Conservation (phyloP, 2,888 invertebrate genomes). For the Hemistola chrysoprasaria region DNA sequence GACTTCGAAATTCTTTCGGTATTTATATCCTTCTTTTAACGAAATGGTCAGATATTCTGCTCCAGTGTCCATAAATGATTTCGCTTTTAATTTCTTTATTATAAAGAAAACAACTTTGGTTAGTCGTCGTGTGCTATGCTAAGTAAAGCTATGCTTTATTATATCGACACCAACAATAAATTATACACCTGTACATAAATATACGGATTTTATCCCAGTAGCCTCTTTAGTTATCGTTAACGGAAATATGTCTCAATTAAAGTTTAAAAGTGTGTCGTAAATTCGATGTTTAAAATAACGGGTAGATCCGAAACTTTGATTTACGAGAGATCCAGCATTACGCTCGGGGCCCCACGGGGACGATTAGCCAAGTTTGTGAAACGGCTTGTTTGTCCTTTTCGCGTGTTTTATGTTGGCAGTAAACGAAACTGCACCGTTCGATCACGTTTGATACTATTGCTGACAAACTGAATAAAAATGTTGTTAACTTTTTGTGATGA, state of each 20-base stretch:
- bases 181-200: too few relatives aligned
- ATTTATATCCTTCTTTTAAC: too few relatives aligned
- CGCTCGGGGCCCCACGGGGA: constrained; percentile 25
- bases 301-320: constrained; percentile 30
- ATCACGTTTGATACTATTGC: constrained; percentile 13
- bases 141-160: too few relatives aligned
- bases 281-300: constrained; percentile 29
- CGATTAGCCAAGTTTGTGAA: constrained; percentile 42
- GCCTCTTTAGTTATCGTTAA: constrained; percentile 13
- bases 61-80: too few relatives aligned
- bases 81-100: too few relatives aligned
- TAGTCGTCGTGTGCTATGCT: too few relatives aligned
- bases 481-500: too few relatives aligned
- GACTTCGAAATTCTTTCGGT: too few relatives aligned
- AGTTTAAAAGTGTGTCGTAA: constrained; percentile 23
- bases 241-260: constrained; percentile 18
- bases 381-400: constrained; percentile 35
- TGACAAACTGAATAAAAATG: constrained; percentile 20
- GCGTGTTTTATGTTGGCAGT: constrained; percentile 34
- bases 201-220: constrained; percentile 4
- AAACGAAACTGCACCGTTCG: constrained; percentile 25
- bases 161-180: too few relatives aligned
- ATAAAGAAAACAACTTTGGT: too few relatives aligned
- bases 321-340: constrained; percentile 25
- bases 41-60: too few relatives aligned